Percentiles rank a stretch among this genome's conserved stretches.
Conservation (phyloP, 2,888 invertebrate species). For the Hedychridium roseum region DNA sequence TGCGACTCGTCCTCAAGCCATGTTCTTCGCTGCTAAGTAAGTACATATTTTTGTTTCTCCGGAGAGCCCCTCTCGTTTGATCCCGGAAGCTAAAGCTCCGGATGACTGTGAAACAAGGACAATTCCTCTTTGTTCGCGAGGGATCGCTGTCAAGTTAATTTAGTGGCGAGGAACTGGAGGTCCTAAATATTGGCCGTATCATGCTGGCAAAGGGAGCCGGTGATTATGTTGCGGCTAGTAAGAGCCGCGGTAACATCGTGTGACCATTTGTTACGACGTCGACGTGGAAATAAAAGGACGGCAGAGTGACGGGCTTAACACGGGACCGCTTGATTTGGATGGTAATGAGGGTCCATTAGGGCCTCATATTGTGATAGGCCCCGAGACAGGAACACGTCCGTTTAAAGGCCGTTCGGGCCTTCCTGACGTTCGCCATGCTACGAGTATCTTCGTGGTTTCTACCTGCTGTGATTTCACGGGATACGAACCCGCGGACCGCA, state of each 20-base stretch:
- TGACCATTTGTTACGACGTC: conserved; percentile 31
- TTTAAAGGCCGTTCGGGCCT: conserved; percentile 5
- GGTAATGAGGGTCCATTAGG: conserved; percentile 46
- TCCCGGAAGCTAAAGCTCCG: too few species aligned
- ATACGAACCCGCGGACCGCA: conserved; percentile 20
- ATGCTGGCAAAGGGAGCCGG: too few species aligned
- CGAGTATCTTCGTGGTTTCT: conserved; percentile 14
- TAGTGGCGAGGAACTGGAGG: too few species aligned
- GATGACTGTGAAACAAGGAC: too few species aligned
- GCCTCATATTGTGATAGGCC: conserved; percentile 43
- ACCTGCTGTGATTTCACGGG: conserved; percentile 27
- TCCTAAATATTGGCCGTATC: too few species aligned
- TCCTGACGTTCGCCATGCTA: conserved; percentile 16
- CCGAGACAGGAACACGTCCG: conserved; percentile 14
- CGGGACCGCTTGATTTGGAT: conserved; percentile 28
- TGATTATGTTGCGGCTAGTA: not conserved
- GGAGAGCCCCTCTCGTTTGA: too few species aligned
- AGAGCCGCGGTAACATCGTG: conserved; percentile 20
- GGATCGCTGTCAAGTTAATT: too few species aligned
- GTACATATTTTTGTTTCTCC: too few species aligned
- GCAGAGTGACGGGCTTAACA: conserved; percentile 12
- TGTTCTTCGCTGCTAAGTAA: too few species aligned
- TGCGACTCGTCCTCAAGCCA: too few species aligned
- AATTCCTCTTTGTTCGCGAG: too few species aligned
- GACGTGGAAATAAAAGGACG: conserved; percentile 8